Evolutionary conservation across 2,888 invertebrate genomes (phyloP).

Genomic region (Erpobdella octoculata): DNA sequence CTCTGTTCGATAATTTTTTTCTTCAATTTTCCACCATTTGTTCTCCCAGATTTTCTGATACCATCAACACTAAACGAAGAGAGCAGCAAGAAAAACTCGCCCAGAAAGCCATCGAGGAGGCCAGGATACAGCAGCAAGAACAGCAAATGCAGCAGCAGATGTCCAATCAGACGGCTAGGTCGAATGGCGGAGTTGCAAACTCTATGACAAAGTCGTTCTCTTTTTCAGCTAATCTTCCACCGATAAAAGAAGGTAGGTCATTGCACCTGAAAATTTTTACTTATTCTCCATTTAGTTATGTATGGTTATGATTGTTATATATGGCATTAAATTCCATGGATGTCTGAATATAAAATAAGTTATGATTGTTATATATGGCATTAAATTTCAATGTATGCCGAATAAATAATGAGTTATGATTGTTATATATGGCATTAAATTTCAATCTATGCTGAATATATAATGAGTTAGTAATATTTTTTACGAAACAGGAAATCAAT

Average conservation of each 20-base stretch:
- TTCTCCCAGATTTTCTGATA: constrained; percentile 56
- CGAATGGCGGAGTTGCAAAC: background rate
- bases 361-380: no score
- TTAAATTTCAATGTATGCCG: no score
- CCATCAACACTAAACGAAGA: constrained; percentile 66
- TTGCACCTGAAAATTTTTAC: no score
- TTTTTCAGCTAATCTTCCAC: background rate
- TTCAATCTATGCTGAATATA: no score
- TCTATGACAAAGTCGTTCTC: constrained; percentile 1
- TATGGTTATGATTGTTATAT: no score
- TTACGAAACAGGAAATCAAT: background rate
- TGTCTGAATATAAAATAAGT: no score
- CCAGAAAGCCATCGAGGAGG: constrained; percentile 39
- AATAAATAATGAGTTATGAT: no score
- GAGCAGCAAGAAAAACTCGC: constrained; percentile 60
- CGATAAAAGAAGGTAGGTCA: constrained; percentile 24
- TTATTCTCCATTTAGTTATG: no score
- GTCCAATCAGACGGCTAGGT: background rate
- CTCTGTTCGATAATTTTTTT: constrained; percentile 1
- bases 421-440: no score
- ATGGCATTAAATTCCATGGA: no score
- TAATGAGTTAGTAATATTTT: no score
- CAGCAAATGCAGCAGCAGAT: constrained; percentile 29
- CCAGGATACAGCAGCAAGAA: constrained; percentile 44
- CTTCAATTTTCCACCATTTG: background rate